Conservation (phyloP, 2,888 invertebrate species). For the Pheosia gnoma region DNA sequence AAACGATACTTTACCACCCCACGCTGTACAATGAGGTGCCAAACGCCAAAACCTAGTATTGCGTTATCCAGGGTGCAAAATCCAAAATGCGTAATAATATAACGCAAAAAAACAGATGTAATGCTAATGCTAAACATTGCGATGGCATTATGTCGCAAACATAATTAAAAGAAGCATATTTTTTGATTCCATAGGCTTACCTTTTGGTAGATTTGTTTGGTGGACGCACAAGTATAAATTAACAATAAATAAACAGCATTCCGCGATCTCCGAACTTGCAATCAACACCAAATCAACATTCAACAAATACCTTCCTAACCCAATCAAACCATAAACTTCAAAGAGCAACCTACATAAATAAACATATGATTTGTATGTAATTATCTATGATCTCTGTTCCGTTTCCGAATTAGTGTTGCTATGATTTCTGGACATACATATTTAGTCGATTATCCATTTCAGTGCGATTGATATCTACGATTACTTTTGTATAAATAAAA, state of each 20-base stretch:
- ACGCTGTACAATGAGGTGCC: constrained; percentile 39
- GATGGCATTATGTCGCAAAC: constrained; percentile 20
- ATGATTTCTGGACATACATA: constrained; percentile 8
- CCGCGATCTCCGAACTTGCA: constrained; percentile 72
- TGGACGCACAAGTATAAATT: constrained; percentile 68
- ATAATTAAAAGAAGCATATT: constrained; percentile 16
- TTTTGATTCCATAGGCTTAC: constrained; percentile 52
- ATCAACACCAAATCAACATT: constrained; percentile 66
- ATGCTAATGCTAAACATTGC: constrained; percentile 36
- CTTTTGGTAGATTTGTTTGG: constrained; percentile 57
- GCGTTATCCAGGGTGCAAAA: constrained; percentile 47
- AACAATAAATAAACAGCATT: constrained; percentile 81
- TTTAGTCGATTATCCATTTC: constrained; percentile 10
- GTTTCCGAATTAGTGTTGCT: constrained; percentile 41
- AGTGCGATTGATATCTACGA: not conserved
- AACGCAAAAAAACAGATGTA: constrained; percentile 51
- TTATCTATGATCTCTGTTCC: constrained; percentile 50
- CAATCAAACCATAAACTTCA: constrained; percentile 76
- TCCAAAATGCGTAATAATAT: constrained; percentile 68
- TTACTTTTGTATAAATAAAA: not conserved
- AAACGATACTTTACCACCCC: constrained; percentile 70
- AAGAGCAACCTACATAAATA: constrained; percentile 78
- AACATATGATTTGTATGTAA: constrained; percentile 73
- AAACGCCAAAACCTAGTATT: constrained; percentile 41
- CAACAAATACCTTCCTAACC: constrained; percentile 66